Base-by-base conservation (phyloP, 1,140 invertebrate genomes). In the Pogonognathellus flavescens region DNA sequence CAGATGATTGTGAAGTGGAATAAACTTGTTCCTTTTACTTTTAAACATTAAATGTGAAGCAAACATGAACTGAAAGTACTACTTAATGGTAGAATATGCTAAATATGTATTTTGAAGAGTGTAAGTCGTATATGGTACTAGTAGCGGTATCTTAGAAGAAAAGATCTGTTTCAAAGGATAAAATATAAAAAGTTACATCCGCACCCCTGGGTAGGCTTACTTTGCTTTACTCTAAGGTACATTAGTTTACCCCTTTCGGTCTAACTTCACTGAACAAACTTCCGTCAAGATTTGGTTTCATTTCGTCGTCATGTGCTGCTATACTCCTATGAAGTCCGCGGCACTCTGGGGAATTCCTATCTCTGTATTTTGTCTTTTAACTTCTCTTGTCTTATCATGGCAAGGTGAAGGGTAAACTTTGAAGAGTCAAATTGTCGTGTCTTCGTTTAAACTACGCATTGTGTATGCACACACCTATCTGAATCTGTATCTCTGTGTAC, bases 131-230 rank as follows among this genome's bases (percentile, higher is more conserved):
- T 76, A 76, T 31, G 1, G 49, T 49, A 31, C 25, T 25, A 25
- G 25, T 66, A 66, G 70, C 70, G 70, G 70, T 31, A 50, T 41
- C 70, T 49, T 50, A 76, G 16, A 16, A 16, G 16, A 76, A 41
- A 76, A 76, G 70, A 76, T 76, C 31, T 41, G 41, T 76, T 76
- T 76, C 70, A 76, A 76, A 76, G 70, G 70, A 76, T 76, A 76
- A 76, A 76, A 76, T 76, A 76, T 76, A 76, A 76, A 76, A 76
- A 76, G 70, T 76, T 76, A 76, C 70, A 50, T 76, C 70, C 70
- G 70, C 70, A 76, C 70, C 70, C 70, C 70, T 76, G 70, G 70
- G 31, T 76, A 76, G 70, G 70, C 41, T 76, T 76, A 49, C 31
- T 76, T 76, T 72, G 66, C 66, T 72, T 72, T 49, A 72, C 70